phyloP scores from a whole-genome alignment of 1,140 invertebrate species.

The Camponotus pennsylvanicus region DNA sequence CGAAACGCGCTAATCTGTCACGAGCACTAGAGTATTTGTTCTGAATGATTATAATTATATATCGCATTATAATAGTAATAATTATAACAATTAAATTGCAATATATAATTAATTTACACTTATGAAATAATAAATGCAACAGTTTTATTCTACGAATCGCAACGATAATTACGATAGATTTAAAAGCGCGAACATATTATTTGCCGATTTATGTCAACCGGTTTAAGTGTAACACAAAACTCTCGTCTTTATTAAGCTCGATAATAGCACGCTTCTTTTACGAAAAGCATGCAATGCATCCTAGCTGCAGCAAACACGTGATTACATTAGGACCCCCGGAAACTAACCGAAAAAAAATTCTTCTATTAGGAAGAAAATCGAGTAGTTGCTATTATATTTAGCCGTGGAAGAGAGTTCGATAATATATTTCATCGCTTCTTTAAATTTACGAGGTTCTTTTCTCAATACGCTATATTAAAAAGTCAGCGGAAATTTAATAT shows the following conservation, averaged over 20 bases:
- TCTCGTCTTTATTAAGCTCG: slow-evolving; percentile 30
- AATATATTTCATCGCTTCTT: slow-evolving; percentile 62
- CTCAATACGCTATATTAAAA: slow-evolving; percentile 10
- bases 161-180: not conserved
- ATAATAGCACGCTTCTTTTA: slow-evolving; percentile 40
- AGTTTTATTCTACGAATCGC: not conserved
- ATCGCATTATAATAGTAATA: not conserved
- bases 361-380: slow-evolving; percentile 35
- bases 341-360: slow-evolving; percentile 55
- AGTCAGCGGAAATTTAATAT: slow-evolving; percentile 14
- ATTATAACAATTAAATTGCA: not conserved
- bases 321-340: slow-evolving; percentile 1
- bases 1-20: not conserved
- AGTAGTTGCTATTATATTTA: slow-evolving; percentile 8
- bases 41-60: not conserved
- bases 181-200: not conserved
- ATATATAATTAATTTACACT: not conserved
- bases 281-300: not conserved
- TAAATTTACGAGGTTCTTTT: slow-evolving; percentile 11
- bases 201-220: slow-evolving; percentile 1
- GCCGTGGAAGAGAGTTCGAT: slow-evolving; percentile 55
- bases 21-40: not conserved
- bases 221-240: slow-evolving; percentile 18
- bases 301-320: not conserved
- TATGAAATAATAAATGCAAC: not conserved